Evolutionary conservation across 1,140 invertebrate genomes (phyloP).

Genomic region (Eubasilissa regina): DNA sequence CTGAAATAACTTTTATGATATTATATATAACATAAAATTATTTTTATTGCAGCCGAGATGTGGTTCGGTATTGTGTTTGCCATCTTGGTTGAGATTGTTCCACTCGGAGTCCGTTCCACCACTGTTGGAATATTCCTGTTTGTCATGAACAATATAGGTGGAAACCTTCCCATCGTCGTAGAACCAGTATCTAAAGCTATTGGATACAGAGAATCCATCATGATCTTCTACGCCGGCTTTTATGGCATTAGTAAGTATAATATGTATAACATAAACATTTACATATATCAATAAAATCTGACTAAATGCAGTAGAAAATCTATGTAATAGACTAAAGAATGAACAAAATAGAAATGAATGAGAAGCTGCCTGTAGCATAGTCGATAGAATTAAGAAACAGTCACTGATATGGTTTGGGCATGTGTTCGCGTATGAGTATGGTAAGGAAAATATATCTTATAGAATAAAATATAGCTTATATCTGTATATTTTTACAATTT

Average conservation of each 20-base stretch:
- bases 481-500: too few species aligned
- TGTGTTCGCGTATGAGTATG: background rate
- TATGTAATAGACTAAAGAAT: background rate
- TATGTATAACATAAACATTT: background rate
- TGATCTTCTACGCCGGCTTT: constrained; percentile 90
- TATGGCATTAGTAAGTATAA: constrained; percentile 89
- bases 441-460: background rate
- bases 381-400: too few species aligned
- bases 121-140: constrained; percentile 90
- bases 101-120: constrained; percentile 84
- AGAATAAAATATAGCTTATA: background rate
- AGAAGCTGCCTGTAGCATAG: too few species aligned
- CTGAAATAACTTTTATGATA: constrained; percentile 46
- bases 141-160: constrained; percentile 94
- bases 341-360: background rate
- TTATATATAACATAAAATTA: constrained; percentile 6
- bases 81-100: constrained; percentile 90
- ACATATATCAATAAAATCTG: background rate
- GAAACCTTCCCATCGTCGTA: constrained; percentile 90
- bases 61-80: constrained; percentile 94
- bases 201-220: constrained; percentile 86
- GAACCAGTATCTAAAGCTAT: constrained; percentile 86
- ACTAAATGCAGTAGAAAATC: background rate
- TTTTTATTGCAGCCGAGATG: constrained; percentile 84
- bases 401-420: too few species aligned